Conservation (phyloP, 2,113 vertebrate species). For the Prunella fulvescens region DNA sequence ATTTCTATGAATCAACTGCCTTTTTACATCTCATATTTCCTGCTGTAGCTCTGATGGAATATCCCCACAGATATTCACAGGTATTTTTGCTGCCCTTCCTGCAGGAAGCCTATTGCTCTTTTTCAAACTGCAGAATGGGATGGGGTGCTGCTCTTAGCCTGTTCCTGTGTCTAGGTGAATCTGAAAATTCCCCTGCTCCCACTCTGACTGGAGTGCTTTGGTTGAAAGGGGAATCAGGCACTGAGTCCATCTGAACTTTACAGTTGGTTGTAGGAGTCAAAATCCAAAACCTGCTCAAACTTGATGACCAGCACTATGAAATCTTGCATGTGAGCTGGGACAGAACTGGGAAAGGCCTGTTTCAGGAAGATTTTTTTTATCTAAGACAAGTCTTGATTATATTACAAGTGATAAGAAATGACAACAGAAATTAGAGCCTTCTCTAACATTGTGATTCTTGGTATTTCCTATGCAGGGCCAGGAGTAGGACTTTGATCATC, state of each 20-base stretch:
- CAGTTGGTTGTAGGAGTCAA: accelerated
- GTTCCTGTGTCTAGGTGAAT: background rate
- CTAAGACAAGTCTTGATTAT: background rate
- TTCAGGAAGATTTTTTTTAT: background rate
- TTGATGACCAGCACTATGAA: background rate
- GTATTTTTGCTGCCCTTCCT: background rate
- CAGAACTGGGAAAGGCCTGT: background rate
- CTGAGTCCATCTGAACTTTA: background rate
- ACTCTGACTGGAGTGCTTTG: background rate
- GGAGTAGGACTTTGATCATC: background rate
- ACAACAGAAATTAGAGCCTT: background rate
- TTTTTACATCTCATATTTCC: background rate
- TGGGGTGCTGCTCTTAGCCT: background rate
- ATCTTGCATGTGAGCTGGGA: accelerated
- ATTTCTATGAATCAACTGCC: background rate
- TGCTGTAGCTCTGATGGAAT: background rate
- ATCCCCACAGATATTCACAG: background rate
- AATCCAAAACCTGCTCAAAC: background rate
- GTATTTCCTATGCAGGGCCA: background rate
- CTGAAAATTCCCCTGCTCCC: background rate
- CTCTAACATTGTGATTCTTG: background rate
- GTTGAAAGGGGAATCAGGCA: background rate
- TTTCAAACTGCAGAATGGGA: too few species aligned
- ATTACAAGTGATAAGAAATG: background rate
- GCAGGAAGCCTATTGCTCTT: background rate